Conservation (phyloP, 1,140 invertebrate genomes). For the Melipona quadrifasciata region DNA sequence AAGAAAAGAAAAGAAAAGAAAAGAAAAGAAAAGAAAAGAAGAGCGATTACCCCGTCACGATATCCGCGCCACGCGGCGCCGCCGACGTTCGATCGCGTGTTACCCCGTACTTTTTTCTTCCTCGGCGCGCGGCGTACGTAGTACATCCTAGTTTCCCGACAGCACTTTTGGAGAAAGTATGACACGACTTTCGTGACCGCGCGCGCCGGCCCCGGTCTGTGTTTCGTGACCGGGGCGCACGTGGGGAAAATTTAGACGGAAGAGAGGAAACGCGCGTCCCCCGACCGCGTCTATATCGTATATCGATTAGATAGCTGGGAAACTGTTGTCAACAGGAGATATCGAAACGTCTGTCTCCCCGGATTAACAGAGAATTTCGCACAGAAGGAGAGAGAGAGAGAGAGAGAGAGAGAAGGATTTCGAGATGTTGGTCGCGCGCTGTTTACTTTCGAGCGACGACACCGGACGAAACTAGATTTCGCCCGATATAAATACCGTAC, state of each 20-base stretch:
- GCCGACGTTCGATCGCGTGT: conserved; percentile 23
- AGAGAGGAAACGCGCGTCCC: too few species aligned
- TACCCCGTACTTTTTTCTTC: neutral
- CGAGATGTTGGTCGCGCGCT: neutral
- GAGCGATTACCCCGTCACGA: neutral
- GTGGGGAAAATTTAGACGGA: neutral
- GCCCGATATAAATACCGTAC: conserved; percentile 35
- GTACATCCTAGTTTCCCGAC: conserved; percentile 29
- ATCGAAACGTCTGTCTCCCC: neutral
- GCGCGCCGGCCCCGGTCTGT: neutral
- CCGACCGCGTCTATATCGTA: too few species aligned
- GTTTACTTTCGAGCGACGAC: conserved; percentile 39
- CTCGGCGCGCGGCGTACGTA: neutral
- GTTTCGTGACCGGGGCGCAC: conserved; percentile 24
- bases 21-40: neutral
- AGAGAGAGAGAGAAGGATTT: too few species aligned
- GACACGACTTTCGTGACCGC: conserved; percentile 25
- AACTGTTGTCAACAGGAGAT: neutral
- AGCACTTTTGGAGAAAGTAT: conserved; percentile 37
- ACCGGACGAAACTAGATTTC: conserved; percentile 45
- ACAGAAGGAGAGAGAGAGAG: too few species aligned
- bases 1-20: neutral
- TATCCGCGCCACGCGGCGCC: neutral
- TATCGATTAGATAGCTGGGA: too few species aligned
- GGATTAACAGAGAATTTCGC: neutral